Evolutionary conservation across 2,113 vertebrate genomes (phyloP).

Genomic region (Turdus rufiventris): DNA sequence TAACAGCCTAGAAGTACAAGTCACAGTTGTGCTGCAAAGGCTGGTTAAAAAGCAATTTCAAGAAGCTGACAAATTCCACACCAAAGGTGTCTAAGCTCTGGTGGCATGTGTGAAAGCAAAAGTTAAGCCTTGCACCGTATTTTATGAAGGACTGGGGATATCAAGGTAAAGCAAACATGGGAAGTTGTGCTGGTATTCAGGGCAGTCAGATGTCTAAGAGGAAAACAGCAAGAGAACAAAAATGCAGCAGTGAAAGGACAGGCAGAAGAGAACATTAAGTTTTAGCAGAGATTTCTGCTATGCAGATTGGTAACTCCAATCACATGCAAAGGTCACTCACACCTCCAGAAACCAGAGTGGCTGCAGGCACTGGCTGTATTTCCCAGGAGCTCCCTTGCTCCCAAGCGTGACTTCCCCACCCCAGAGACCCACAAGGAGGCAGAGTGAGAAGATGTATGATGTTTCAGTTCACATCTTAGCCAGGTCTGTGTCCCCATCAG

Average conservation of each 20-base stretch:
- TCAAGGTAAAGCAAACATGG: not conserved
- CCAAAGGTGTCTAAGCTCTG: not conserved
- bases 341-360: rapidly evolving
- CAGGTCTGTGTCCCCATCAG: not conserved
- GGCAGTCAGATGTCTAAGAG: not conserved
- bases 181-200: not conserved
- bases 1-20: not conserved
- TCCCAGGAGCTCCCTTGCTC: not conserved
- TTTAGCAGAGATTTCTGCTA: not conserved
- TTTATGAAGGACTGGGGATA: not conserved
- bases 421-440: not conserved
- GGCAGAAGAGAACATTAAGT: not conserved
- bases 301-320: not conserved
- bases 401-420: not conserved
- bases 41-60: not conserved
- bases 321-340: not conserved
- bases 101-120: not conserved
- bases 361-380: not conserved
- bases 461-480: conserved; percentile 22
- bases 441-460: not conserved
- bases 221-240: not conserved
- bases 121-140: not conserved
- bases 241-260: not conserved
- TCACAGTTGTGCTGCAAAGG: not conserved
- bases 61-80: not conserved